A percentile compares a stretch with the other conserved stretches of the same genome.
phyloP scores from a whole-genome alignment of 2,888 invertebrate genomes.

The Deroplatys truncata region DNA sequence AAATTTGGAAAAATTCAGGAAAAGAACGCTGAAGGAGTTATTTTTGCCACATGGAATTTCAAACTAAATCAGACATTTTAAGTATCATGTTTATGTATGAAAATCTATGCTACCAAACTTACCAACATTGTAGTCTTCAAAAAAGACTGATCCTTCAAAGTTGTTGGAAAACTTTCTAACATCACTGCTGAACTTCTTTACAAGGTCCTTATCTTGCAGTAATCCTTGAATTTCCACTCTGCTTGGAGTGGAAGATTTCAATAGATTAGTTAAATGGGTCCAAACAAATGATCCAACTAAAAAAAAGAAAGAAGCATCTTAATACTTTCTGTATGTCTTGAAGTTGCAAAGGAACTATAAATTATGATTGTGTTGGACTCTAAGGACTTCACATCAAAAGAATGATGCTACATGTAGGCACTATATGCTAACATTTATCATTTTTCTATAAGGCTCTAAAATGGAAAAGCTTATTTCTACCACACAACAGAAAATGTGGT shows the following conservation, averaged over 20 bases:
- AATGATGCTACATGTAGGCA: too few species aligned
- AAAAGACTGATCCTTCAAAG: constrained; percentile 82
- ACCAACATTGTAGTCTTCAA: constrained; percentile 85
- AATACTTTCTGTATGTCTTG: neutral
- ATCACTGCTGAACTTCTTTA: constrained; percentile 79
- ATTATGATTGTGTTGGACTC: too few species aligned
- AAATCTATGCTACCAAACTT: constrained; percentile 33
- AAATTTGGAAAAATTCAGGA: neutral
- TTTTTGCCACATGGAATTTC: neutral
- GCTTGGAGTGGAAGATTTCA: constrained; percentile 79
- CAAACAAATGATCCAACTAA: constrained; percentile 90
- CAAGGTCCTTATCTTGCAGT: constrained; percentile 71
- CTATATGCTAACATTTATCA: too few species aligned
- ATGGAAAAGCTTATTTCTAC: too few species aligned
- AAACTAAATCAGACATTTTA: too few species aligned
- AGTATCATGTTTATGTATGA: too few species aligned
- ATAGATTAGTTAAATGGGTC: constrained; percentile 86
- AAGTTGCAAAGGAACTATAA: too few species aligned
- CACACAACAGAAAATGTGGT: too few species aligned
- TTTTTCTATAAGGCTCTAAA: too few species aligned
- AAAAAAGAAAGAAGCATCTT: constrained; percentile 34
- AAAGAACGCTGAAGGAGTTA: neutral
- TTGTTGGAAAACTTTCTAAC: constrained; percentile 87
- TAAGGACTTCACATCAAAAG: too few species aligned
- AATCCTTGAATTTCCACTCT: constrained; percentile 81